Evolutionary conservation across 2,113 vertebrate species (phyloP).

Genomic region (Lagopus leucura): DNA sequence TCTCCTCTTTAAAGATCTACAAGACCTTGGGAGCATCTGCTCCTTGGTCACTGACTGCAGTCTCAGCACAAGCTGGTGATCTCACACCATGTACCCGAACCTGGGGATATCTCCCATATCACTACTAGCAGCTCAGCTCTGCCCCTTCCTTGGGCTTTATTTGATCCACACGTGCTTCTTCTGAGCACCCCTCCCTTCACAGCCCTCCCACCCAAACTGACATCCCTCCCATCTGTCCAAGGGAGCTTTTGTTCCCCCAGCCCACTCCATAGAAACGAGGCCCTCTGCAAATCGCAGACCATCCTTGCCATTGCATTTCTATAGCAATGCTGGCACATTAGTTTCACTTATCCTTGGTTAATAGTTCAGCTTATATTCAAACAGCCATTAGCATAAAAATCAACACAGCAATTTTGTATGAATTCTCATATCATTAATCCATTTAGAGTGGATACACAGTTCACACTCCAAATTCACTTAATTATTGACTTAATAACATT

Average conservation of each 20-base stretch:
- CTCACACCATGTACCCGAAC: background rate
- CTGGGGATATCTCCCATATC: background rate
- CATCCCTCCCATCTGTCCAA: background rate
- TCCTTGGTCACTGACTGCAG: background rate
- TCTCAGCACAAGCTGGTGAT: background rate
- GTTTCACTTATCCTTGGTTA: slow-evolving; percentile 70
- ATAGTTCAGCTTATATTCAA: slow-evolving; percentile 76
- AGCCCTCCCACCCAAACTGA: background rate
- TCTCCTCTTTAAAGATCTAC: background rate
- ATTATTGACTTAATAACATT: slow-evolving; percentile 70
- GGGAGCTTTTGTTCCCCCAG: background rate
- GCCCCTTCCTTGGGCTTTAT: background rate
- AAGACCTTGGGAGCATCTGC: background rate
- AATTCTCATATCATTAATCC: slow-evolving; percentile 74
- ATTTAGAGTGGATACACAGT: slow-evolving; percentile 68
- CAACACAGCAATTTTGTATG: slow-evolving; percentile 72
- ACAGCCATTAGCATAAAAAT: slow-evolving; percentile 76
- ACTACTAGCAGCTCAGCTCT: background rate
- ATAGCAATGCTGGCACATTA: slow-evolving; percentile 56
- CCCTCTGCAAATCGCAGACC: slow-evolving; percentile 29
- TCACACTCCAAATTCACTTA: slow-evolving; percentile 67
- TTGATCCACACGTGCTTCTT: background rate
- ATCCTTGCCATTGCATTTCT: slow-evolving; percentile 58
- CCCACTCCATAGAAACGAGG: background rate
- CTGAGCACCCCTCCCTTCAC: background rate